Evolutionary conservation across 2,113 vertebrate species (phyloP).

Genomic region (Turnix velox): DNA sequence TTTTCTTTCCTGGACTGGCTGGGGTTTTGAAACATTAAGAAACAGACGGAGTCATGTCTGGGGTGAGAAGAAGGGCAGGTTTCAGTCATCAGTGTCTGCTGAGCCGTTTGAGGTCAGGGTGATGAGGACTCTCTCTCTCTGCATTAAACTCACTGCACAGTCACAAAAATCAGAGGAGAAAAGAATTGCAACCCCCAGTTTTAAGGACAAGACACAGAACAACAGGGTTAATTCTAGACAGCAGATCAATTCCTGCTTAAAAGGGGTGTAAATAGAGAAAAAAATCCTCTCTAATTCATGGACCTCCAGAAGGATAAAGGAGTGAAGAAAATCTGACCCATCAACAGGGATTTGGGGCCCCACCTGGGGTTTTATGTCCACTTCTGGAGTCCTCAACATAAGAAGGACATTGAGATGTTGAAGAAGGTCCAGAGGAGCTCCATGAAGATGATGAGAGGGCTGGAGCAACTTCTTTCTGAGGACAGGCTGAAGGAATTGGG

Average conservation of each 20-base stretch:
- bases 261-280: background rate
- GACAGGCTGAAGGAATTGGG: too few relatives aligned
- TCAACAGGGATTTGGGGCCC: background rate
- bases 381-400: too few relatives aligned
- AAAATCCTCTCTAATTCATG: background rate
- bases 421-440: too few relatives aligned
- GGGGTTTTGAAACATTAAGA: constrained; percentile 26
- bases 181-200: background rate
- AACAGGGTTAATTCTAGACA: background rate
- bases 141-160: background rate
- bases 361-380: too few relatives aligned
- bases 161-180: background rate
- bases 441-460: too few relatives aligned
- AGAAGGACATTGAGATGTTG: too few relatives aligned
- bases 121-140: background rate
- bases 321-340: background rate
- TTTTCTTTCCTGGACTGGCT: background rate
- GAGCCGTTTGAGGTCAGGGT: background rate
- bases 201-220: background rate
- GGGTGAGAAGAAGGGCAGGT: background rate
- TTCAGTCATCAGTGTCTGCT: background rate
- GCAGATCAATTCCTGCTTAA: background rate
- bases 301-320: background rate
- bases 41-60: background rate
- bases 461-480: too few relatives aligned